Percentiles rank a stretch among this genome's conserved stretches.
phyloP scores from a whole-genome alignment of 2,888 invertebrate species.

The Tortrix viridana region DNA sequence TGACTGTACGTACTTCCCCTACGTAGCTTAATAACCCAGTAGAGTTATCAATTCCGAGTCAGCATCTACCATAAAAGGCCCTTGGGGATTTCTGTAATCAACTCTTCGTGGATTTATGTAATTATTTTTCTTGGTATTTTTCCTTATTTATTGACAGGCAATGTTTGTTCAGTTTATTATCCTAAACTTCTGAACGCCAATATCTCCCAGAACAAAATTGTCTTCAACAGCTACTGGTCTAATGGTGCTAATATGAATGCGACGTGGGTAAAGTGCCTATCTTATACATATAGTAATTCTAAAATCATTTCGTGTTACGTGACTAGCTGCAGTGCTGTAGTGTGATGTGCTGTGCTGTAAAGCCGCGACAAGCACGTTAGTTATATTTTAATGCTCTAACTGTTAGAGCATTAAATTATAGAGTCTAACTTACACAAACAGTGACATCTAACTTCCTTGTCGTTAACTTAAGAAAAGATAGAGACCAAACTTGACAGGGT shows the following conservation, averaged over 20 bases:
- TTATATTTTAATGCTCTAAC: constrained; percentile 11
- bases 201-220: background rate
- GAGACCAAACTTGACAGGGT: constrained; percentile 20
- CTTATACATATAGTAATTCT: constrained; percentile 5
- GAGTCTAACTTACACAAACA: constrained; percentile 5
- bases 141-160: constrained; percentile 2
- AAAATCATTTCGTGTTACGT: constrained; percentile 8
- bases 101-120: constrained; percentile 32
- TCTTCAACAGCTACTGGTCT: background rate
- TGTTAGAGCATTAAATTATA: too few relatives aligned
- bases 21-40: constrained; percentile 32
- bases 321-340: too few relatives aligned
- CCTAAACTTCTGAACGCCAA: too few relatives aligned
- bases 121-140: constrained; percentile 18
- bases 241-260: background rate
- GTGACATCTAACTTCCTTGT: constrained; percentile 8
- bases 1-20: too few relatives aligned
- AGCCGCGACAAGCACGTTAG: constrained; percentile 14
- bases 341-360: too few relatives aligned
- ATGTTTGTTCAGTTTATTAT: too few relatives aligned
- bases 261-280: background rate
- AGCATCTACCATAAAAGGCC: constrained; percentile 35
- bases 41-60: constrained; percentile 35
- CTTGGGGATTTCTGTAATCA: constrained; percentile 29
- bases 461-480: constrained; percentile 8